Evolutionary conservation across 2,888 invertebrate species (phyloP).

Genomic region (Melinaea marsaeus): DNA sequence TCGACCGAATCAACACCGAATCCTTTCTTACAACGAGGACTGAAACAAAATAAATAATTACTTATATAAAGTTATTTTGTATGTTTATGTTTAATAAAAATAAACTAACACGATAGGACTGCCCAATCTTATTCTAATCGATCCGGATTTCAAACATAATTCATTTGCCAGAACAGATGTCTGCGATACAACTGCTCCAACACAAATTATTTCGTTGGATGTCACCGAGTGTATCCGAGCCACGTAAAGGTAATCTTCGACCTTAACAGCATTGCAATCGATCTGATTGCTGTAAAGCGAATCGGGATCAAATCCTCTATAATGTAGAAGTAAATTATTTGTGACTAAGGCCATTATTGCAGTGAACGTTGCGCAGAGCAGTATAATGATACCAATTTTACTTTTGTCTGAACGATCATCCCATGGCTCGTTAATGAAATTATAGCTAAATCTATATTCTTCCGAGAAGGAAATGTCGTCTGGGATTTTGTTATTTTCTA

Average conservation of each 20-base stretch:
- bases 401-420: constrained; percentile 57
- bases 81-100: neutral
- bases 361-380: constrained; percentile 52
- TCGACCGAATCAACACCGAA: constrained; percentile 52
- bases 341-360: constrained; percentile 48
- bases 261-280: constrained; percentile 53
- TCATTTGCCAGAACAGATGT: constrained; percentile 54
- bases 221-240: constrained; percentile 57
- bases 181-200: constrained; percentile 57
- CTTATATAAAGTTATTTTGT: constrained; percentile 4
- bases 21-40: constrained; percentile 62
- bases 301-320: constrained; percentile 37
- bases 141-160: constrained; percentile 55
- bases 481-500: constrained; percentile 45
- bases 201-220: constrained; percentile 54
- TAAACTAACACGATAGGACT: constrained; percentile 48
- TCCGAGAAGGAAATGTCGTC: constrained; percentile 37
- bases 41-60: constrained; percentile 39
- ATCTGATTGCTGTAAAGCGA: constrained; percentile 36
- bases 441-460: constrained; percentile 48
- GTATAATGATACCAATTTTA: constrained; percentile 51
- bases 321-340: constrained; percentile 55
- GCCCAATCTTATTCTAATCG: constrained; percentile 54
- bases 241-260: constrained; percentile 51
- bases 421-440: constrained; percentile 63